These are phyloP conservation scores for Petrophora chlorosata DNA, from an alignment of 2,888 invertebrate species.

Conservation along the genomic window DNA sequence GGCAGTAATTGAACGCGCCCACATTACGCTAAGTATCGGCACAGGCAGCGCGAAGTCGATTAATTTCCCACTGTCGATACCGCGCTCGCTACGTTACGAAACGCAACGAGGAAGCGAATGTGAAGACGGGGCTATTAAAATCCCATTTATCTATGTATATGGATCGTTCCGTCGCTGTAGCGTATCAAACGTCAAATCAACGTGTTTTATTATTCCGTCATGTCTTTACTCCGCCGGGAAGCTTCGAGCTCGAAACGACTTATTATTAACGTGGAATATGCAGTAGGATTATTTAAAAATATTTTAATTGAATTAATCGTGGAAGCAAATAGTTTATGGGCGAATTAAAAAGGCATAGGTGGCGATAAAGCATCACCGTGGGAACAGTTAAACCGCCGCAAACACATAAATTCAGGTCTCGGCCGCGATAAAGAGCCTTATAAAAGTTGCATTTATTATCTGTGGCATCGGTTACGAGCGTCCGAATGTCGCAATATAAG, in stretches of 20 bases:
- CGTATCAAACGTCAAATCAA: conserved; percentile 48
- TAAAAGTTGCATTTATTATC: conserved; percentile 71
- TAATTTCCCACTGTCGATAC: conserved; percentile 33
- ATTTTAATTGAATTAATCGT: conserved; percentile 57
- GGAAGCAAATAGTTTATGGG: conserved; percentile 56
- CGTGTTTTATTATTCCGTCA: conserved; percentile 46
- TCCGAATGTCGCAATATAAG: conserved; percentile 55
- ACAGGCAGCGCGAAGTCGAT: conserved; percentile 37
- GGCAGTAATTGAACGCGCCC: conserved; percentile 44
- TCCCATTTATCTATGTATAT: conserved; percentile 40
- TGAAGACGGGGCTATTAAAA: conserved; percentile 45
- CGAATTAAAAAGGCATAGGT: conserved; percentile 57
- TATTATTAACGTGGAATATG: conserved; percentile 20
- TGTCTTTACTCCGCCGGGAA: conserved; percentile 28
- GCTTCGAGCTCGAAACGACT: conserved; percentile 22
- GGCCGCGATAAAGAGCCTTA: conserved; percentile 63
- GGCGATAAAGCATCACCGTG: conserved; percentile 61
- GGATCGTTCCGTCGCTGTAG: conserved; percentile 26
- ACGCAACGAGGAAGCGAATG: conserved; percentile 38
- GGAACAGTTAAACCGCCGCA: conserved; percentile 61
- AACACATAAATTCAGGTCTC: conserved; percentile 59
- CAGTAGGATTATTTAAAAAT: conserved; percentile 29
- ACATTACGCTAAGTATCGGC: conserved; percentile 33
- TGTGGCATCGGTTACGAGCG: conserved; percentile 52
- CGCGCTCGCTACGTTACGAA: conserved; percentile 30